phyloP scores from a whole-genome alignment of 1,140 invertebrate genomes.

The Ostrea edulis region DNA sequence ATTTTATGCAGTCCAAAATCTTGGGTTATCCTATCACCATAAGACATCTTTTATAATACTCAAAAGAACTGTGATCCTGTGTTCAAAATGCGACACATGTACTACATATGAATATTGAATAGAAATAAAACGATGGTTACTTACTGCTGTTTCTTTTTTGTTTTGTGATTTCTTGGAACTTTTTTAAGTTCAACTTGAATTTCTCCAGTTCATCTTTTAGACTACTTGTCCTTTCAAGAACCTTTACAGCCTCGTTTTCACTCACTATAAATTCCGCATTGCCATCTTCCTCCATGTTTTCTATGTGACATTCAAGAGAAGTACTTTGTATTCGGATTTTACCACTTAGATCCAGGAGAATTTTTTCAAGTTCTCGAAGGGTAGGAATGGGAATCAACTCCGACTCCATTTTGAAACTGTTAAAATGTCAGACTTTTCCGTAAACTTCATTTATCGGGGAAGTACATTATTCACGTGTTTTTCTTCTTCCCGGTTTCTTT shows the following conservation, averaged over 20 bases:
- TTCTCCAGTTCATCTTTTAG: neutral
- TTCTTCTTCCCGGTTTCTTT: neutral
- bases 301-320: neutral
- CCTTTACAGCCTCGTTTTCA: neutral
- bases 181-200: conserved; percentile 3
- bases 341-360: neutral
- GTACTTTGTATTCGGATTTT: neutral
- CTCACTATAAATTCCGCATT: neutral
- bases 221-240: neutral
- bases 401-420: conserved; percentile 3
- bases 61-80: too few species aligned
- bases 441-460: too few species aligned
- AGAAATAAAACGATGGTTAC: neutral
- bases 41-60: too few species aligned
- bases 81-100: neutral
- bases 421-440: neutral
- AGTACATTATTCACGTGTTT: neutral
- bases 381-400: neutral
- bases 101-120: neutral
- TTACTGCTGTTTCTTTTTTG: neutral
- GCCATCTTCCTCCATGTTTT: neutral
- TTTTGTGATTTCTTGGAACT: neutral
- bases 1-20: too few species aligned
- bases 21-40: too few species aligned
- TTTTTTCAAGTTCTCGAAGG: neutral